Evolutionary conservation across 2,113 vertebrate species (phyloP).

Genomic region (Phrynosoma blainvillii): DNA sequence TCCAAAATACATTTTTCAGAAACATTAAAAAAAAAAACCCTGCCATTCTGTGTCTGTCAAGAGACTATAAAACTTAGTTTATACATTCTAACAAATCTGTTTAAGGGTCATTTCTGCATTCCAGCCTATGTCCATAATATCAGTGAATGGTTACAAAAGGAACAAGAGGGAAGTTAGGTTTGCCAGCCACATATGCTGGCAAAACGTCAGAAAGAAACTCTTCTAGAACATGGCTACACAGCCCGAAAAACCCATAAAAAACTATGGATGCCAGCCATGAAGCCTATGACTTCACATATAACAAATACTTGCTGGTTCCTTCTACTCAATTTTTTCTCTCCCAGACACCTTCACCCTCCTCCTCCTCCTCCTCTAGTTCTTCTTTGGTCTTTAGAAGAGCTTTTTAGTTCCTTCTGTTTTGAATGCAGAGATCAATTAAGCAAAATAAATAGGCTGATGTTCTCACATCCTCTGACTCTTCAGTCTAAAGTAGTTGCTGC

Average conservation of each 20-base stretch:
- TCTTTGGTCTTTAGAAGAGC: neutral
- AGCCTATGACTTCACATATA: no score
- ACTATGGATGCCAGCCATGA: no score
- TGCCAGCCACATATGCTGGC: no score
- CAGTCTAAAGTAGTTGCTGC: constrained; percentile 8
- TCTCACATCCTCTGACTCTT: constrained; percentile 23
- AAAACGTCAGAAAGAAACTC: no score
- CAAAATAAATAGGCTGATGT: constrained; percentile 10
- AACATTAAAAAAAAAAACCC: neutral
- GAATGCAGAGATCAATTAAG: constrained; percentile 25
- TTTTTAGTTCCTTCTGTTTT: neutral
- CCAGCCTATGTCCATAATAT: neutral
- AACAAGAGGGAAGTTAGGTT: neutral
- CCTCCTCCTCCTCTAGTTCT: neutral
- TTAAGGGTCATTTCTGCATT: neutral
- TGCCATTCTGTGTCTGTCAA: no score
- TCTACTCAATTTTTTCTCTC: constrained; percentile 7
- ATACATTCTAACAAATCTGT: no score
- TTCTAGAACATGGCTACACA: no score
- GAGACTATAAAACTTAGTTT: no score
- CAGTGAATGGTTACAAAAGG: neutral
- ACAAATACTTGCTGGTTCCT: neutral
- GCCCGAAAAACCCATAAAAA: no score
- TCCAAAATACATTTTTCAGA: neutral
- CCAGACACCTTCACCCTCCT: neutral